Base-by-base conservation (phyloP, 2,797 vertebrate species). In the Sarcoramphus papa region DNA sequence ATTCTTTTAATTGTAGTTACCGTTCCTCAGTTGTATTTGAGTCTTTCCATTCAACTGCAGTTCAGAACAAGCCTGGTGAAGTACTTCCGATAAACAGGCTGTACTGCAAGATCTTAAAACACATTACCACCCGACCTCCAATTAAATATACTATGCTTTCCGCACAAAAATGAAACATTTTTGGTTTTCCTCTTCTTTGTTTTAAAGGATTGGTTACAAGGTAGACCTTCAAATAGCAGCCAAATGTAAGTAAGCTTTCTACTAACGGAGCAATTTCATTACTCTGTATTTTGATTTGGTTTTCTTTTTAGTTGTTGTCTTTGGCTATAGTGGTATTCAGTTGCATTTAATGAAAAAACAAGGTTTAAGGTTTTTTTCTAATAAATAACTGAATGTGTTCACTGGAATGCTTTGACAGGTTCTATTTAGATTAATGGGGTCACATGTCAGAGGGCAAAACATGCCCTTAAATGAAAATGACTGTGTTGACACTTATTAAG, bases 121-220 rank as follows among this genome's bases (percentile, higher is more conserved):
- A 30, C 28, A 25, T 73, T 41, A 85, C 53, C 43, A 50, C 64
- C 9, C 60, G n/a, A 88, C 15, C 27, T 90, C 25, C 77, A 63
- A 1, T 63, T 67, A 84, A 78, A 65, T 41, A 12, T 9, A 7
- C 13, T 50, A 0, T 47, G 22, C 51, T 93, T 41, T 64, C 11
- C 89, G 80, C 68, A 35, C 12, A 45, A 89, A 82, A 74, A 47
- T 85, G 63, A 92, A 91, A 33, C 50, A 10, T 68, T 54, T 63
- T 92, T 88, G 78, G 74, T 88, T 97, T 90, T 92, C 40, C 64
- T 91, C 21, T 59, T n/a, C 77, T 87, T 95, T 96, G 86, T 47
- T 91, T 93, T 97, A n/a, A 97, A 99, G 99, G 99, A 99, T 96
- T 98, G 98, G 98, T 97, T 98, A 93, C 99, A 99, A 97, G 98